Evolutionary conservation across 2,888 invertebrate genomes (phyloP).

Genomic region (Aphidius colemani): DNA sequence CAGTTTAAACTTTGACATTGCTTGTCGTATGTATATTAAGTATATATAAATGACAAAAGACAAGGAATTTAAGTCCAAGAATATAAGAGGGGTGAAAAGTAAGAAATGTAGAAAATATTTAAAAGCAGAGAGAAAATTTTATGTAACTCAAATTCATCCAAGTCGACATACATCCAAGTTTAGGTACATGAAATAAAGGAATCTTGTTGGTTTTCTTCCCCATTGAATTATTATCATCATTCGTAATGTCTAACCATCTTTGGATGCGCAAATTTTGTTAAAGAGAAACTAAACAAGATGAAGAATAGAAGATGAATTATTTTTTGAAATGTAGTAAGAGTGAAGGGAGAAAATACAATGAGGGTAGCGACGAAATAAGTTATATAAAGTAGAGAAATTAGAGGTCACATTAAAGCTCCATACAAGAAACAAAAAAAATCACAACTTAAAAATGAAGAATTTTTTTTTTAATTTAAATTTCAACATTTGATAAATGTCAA

Average conservation of each 20-base stretch:
- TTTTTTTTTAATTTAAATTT: too few relatives aligned
- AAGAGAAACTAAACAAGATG: too few relatives aligned
- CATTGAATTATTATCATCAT: not conserved
- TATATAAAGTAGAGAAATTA: not conserved
- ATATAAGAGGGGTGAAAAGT: not conserved
- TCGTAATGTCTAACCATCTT: slow-evolving; percentile 10
- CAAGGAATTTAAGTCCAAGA: not conserved
- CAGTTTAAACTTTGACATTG: too few relatives aligned
- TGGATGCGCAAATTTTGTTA: slow-evolving; percentile 13
- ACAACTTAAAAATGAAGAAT: too few relatives aligned
- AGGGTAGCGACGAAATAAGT: slow-evolving; percentile 4
- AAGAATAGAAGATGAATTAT: too few relatives aligned
- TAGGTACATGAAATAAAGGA: not conserved
- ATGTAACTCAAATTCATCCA: not conserved
- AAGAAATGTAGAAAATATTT: not conserved
- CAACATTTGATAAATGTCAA: too few relatives aligned
- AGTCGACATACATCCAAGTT: not conserved
- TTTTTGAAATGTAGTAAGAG: not conserved
- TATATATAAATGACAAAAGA: too few relatives aligned
- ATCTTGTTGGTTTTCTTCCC: not conserved
- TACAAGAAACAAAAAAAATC: not conserved
- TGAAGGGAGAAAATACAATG: not conserved
- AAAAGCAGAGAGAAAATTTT: too few relatives aligned
- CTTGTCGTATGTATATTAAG: too few relatives aligned
- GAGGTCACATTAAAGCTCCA: not conserved